Percentiles rank a stretch among this genome's conserved stretches.
These are phyloP conservation scores for Himalopsyche phryganea DNA, from an alignment of 1,140 invertebrate species.

Conservation along the genomic window DNA sequence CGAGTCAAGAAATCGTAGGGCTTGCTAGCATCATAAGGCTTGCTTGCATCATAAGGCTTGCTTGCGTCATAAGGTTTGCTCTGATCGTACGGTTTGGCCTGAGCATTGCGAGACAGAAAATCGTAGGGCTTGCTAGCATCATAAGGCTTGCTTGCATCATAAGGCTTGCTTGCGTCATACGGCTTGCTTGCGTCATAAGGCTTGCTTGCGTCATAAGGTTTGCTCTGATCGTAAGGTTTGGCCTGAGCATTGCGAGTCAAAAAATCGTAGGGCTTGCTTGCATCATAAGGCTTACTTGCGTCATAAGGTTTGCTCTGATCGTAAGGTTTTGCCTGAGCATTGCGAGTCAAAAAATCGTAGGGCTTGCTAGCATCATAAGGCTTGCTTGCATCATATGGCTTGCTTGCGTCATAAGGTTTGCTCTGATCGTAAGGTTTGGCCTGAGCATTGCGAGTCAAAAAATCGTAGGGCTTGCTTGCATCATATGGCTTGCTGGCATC, in stretches of 20 bases:
- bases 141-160: conserved; percentile 1
- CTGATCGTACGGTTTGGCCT: background rate
- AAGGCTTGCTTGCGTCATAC: conserved; percentile 5
- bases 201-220: conserved; percentile 7
- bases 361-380: conserved; percentile 16
- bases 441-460: background rate
- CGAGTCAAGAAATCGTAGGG: no score
- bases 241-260: background rate
- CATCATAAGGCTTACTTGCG: conserved; percentile 2
- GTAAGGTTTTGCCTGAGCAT: background rate
- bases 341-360: background rate
- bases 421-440: background rate
- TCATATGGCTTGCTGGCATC: conserved; percentile 15
- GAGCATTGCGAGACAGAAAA: background rate
- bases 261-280: conserved; percentile 4
- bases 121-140: no score
- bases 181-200: conserved; percentile 4
- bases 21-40: no score
- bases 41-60: no score
- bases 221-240: conserved; percentile 4
- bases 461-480: conserved; percentile 9
- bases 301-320: background rate
- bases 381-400: conserved; percentile 9
- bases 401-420: conserved; percentile 1
- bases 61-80: background rate